Evolutionary conservation across 1,140 invertebrate species (phyloP).

Genomic region (Caenorhabditis tropicalis): DNA sequence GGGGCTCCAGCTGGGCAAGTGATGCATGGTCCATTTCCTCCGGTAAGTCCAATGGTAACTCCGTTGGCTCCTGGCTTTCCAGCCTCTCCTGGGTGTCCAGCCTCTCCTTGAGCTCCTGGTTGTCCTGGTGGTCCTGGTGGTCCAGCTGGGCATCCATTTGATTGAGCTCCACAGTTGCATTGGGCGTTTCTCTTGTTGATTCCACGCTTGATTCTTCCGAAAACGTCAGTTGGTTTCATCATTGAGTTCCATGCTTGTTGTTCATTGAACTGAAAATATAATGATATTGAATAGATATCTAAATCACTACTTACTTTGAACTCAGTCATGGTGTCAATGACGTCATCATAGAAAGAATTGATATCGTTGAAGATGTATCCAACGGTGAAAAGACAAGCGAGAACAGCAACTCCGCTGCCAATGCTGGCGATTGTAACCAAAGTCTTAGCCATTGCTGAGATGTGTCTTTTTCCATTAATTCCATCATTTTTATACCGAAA

Average conservation of each 20-base stretch:
- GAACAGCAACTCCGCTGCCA: slow-evolving; percentile 51
- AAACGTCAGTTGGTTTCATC: slow-evolving; percentile 21
- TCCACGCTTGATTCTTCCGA: slow-evolving; percentile 36
- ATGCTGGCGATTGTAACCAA: slow-evolving; percentile 53
- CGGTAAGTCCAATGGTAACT: background rate
- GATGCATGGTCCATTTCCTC: background rate
- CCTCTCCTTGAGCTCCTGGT: slow-evolving; percentile 38
- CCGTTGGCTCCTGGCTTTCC: slow-evolving; percentile 48
- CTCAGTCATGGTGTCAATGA: slow-evolving; percentile 59
- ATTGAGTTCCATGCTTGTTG: slow-evolving; percentile 59
- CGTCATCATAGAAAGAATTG: slow-evolving; percentile 60
- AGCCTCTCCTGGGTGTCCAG: slow-evolving; percentile 47
- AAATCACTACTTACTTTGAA: slow-evolving; percentile 53
- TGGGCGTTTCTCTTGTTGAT: slow-evolving; percentile 40
- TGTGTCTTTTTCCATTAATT: background rate
- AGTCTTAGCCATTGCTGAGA: slow-evolving; percentile 47
- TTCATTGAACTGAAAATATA: slow-evolving; percentile 30
- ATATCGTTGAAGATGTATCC: slow-evolving; percentile 61
- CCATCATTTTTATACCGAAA: background rate
- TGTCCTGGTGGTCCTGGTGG: slow-evolving; percentile 51
- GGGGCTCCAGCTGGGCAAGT: slow-evolving; percentile 38
- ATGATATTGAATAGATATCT: background rate
- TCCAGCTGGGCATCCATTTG: slow-evolving; percentile 36
- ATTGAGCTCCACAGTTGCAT: slow-evolving; percentile 38
- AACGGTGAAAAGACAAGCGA: slow-evolving; percentile 55